A percentile compares a stretch with the other conserved stretches of the same genome.
Evolutionary conservation across 2,797 vertebrate genomes (phyloP).

Genomic region (Philypnodon macrostomus): DNA sequence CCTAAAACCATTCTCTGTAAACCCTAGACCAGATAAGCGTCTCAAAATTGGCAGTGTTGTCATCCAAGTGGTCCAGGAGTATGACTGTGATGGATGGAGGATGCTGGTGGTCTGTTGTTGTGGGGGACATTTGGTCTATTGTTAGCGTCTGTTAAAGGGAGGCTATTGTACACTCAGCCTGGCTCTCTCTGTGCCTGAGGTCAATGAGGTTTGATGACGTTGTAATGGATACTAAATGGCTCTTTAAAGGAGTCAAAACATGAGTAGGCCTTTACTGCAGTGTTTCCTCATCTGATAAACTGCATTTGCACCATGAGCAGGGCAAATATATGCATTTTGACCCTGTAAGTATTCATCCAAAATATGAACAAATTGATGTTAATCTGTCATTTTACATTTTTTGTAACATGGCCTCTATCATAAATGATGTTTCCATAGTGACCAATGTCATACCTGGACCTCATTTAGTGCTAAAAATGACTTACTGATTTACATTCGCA

Average conservation of each 20-base stretch:
- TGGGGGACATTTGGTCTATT: constrained; percentile 78
- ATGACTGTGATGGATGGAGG: constrained; percentile 68
- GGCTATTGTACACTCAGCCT: constrained; percentile 47
- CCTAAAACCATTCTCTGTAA: too few relatives aligned
- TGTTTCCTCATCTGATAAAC: constrained; percentile 32
- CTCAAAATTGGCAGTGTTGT: constrained; percentile 44
- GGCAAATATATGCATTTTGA: neutral
- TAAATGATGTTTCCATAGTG: too few relatives aligned
- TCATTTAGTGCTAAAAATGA: too few relatives aligned
- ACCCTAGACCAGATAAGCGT: too few relatives aligned
- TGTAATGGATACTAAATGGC: constrained; percentile 61
- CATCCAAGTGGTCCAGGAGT: constrained; percentile 46
- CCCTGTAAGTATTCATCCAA: too few relatives aligned
- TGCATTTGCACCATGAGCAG: constrained; percentile 10
- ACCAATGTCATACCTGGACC: too few relatives aligned
- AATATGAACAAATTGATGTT: too few relatives aligned
- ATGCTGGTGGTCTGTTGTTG: constrained; percentile 73
- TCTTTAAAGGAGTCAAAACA: constrained; percentile 49
- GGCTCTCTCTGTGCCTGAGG: constrained; percentile 51
- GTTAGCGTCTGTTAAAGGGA: constrained; percentile 63
- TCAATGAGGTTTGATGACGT: constrained; percentile 62
- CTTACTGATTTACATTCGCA: too few relatives aligned
- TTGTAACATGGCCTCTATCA: too few relatives aligned
- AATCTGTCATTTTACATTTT: too few relatives aligned
- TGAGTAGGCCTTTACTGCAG: constrained; percentile 7